phyloP scores from a whole-genome alignment of 2,113 vertebrate genomes.

The Tychaedon coryphoeus region DNA sequence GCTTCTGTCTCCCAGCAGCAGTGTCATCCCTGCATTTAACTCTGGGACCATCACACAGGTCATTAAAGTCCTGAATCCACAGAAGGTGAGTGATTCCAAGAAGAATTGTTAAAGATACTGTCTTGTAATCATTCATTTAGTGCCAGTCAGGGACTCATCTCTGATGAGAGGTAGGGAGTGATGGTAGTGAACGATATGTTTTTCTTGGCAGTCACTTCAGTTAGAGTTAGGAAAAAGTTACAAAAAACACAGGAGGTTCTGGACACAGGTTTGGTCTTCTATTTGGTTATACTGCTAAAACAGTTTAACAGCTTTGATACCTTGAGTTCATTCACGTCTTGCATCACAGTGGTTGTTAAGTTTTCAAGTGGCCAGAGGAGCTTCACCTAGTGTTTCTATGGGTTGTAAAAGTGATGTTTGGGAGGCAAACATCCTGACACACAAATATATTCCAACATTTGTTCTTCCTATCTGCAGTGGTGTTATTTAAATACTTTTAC shows the following conservation, averaged over 20 bases:
- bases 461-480: fast-evolving
- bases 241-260: not conserved
- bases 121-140: not conserved
- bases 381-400: not conserved
- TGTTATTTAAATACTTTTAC: not conserved
- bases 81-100: slow-evolving; percentile 84
- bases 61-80: slow-evolving; percentile 98
- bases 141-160: not conserved
- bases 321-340: not conserved
- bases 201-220: not conserved
- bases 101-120: not conserved
- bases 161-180: not conserved
- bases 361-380: not conserved
- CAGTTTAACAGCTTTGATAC: not conserved
- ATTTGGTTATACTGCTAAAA: not conserved
- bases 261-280: not conserved
- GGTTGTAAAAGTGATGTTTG: not conserved
- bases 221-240: not conserved
- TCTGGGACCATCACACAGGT: slow-evolving; percentile 96
- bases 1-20: slow-evolving; percentile 98
- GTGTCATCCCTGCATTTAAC: slow-evolving; percentile 93
- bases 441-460: not conserved
- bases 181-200: not conserved
- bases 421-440: not conserved
- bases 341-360: not conserved